Evolutionary conservation across 1,140 invertebrate species (phyloP).

Genomic region (Fopius arisanus): DNA sequence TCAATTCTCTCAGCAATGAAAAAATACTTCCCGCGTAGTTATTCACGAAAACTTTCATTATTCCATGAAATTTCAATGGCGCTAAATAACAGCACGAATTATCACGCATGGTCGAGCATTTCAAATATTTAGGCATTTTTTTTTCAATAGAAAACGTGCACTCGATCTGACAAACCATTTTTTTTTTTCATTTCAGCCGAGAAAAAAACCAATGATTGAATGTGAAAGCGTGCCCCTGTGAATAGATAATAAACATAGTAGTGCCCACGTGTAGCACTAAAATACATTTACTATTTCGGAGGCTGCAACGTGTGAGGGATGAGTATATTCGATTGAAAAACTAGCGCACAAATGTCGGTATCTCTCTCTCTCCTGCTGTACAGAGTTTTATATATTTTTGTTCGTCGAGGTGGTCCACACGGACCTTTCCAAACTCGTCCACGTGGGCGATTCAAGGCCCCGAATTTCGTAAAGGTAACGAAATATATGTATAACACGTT

Average conservation of each 20-base stretch:
- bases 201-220: background rate
- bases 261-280: background rate
- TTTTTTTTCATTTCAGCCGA: background rate
- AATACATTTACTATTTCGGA: slow-evolving; percentile 11
- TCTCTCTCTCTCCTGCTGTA: background rate
- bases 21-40: too few relatives aligned
- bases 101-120: too few relatives aligned
- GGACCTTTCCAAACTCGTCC: background rate
- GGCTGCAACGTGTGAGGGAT: slow-evolving; percentile 16
- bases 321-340: slow-evolving; percentile 14
- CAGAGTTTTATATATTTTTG: background rate
- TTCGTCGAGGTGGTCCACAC: slow-evolving; percentile 10
- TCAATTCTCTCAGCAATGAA: too few relatives aligned
- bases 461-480: background rate
- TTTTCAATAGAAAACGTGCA: too few relatives aligned
- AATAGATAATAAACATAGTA: background rate
- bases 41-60: too few relatives aligned
- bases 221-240: background rate
- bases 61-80: too few relatives aligned
- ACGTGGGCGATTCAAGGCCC: background rate
- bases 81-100: too few relatives aligned
- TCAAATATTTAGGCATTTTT: too few relatives aligned
- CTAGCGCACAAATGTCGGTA: background rate
- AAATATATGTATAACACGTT: too few relatives aligned
- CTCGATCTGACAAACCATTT: too few relatives aligned